Percentiles rank a stretch among this genome's conserved stretches.
Evolutionary conservation across 2,113 vertebrate species (phyloP).

Genomic region (Plecotus auritus): DNA sequence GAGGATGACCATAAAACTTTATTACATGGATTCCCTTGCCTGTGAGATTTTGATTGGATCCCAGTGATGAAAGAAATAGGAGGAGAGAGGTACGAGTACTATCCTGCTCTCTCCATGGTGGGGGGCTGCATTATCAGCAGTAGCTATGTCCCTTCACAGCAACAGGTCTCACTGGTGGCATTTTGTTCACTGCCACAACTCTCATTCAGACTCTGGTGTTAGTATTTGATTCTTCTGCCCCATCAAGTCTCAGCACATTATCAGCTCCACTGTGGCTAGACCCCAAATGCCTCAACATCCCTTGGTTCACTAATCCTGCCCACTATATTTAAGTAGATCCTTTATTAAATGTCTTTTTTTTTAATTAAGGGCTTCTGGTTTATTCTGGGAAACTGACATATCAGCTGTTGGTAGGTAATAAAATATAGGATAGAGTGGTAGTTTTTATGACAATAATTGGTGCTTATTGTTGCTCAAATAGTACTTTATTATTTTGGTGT

Average conservation of each 20-base stretch:
- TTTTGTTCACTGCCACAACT: neutral
- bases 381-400: neutral
- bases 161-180: neutral
- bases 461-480: conserved; percentile 12
- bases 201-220: neutral
- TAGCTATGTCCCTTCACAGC: neutral
- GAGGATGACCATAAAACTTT: neutral
- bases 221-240: neutral
- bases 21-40: neutral
- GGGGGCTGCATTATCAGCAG: neutral
- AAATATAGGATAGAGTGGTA: neutral
- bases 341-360: neutral
- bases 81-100: neutral
- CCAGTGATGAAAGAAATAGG: neutral
- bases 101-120: neutral
- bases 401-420: neutral
- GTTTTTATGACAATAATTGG: neutral
- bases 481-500: conserved; percentile 37
- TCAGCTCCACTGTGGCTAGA: neutral
- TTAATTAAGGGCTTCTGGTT: neutral
- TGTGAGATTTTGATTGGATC: neutral
- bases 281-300: neutral
- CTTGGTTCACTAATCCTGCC: neutral
- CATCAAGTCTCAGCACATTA: neutral
- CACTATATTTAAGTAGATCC: neutral